Evolutionary conservation across 2,888 invertebrate genomes (phyloP).

Genomic region (Fissipunctia ypsillon): DNA sequence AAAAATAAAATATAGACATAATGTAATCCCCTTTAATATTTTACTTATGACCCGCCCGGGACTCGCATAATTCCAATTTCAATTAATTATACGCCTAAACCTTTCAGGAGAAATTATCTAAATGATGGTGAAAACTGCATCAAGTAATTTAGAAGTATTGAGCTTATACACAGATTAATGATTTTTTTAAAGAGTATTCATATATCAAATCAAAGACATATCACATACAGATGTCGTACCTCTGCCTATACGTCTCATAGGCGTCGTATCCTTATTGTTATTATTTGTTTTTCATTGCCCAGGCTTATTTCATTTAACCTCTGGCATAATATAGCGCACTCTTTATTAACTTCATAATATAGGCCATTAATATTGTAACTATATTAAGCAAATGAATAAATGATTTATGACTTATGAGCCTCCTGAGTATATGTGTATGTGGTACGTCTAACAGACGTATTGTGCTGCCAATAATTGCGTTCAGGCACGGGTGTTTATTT

Average conservation of each 20-base stretch:
- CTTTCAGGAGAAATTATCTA: background rate
- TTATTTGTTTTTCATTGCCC: background rate
- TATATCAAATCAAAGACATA: background rate
- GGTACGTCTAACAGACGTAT: background rate
- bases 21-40: background rate
- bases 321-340: background rate
- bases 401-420: background rate
- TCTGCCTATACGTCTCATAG: background rate
- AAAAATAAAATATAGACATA: slow-evolving; percentile 5
- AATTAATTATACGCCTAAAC: background rate
- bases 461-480: background rate
- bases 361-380: background rate
- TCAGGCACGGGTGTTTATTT: background rate
- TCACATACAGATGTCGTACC: background rate
- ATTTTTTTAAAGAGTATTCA: background rate
- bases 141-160: background rate
- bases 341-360: background rate
- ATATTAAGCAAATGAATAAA: too few relatives aligned
- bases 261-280: background rate
- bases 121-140: background rate
- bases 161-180: background rate
- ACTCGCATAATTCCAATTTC: background rate
- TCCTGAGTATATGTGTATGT: background rate
- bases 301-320: background rate
- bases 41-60: slow-evolving; percentile 22